These are phyloP conservation scores for Pipra filicauda DNA, from an alignment of 2,113 vertebrate genomes.

Conservation along the genomic window DNA sequence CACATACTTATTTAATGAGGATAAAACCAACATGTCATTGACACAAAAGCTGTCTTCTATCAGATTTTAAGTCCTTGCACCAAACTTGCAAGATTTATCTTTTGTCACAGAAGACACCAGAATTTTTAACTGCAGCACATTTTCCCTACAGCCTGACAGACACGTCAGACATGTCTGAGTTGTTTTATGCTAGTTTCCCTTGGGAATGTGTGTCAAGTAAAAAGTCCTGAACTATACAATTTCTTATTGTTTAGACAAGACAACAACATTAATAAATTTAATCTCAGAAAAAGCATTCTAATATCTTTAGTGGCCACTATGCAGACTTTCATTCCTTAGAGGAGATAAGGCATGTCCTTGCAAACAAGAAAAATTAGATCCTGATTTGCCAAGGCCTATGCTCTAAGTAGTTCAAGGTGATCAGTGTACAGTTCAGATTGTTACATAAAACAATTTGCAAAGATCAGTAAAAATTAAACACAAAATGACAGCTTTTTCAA, in stretches of 20 bases:
- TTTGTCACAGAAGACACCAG: neutral
- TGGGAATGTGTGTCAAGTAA: constrained; percentile 28
- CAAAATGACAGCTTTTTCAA: neutral
- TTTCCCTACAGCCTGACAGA: constrained; percentile 6
- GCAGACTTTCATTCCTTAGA: neutral
- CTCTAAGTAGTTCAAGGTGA: constrained; percentile 51
- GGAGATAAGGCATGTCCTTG: constrained; percentile 44
- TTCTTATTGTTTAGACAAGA: constrained; percentile 1
- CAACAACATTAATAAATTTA: neutral
- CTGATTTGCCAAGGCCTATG: constrained; percentile 11
- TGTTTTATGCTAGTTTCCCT: neutral
- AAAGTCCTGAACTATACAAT: neutral
- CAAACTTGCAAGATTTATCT: neutral
- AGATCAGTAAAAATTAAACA: constrained; percentile 5
- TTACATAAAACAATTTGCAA: constrained; percentile 36
- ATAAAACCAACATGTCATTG: neutral
- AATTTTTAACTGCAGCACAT: neutral
- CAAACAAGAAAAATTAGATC: constrained; percentile 42
- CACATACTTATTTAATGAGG: neutral
- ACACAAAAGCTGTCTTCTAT: neutral
- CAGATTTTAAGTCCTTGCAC: neutral
- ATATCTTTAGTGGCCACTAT: constrained; percentile 7
- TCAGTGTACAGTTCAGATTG: neutral
- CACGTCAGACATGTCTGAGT: neutral
- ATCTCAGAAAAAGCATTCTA: constrained; percentile 28